phyloP scores from a whole-genome alignment of 2,888 invertebrate genomes.

The Mallateleia sp. region DNA sequence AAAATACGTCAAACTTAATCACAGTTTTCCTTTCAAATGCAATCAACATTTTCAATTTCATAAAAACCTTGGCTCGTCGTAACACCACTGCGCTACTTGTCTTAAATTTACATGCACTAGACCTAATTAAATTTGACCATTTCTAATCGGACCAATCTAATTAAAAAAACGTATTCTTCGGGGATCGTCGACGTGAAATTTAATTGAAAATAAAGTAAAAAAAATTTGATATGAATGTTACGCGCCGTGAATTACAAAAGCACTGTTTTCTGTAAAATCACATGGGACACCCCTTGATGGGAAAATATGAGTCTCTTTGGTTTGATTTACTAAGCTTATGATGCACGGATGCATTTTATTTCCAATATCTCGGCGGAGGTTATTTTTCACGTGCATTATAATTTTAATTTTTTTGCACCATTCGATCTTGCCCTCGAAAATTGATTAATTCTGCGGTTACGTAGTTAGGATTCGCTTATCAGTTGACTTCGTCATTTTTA shows the following conservation, averaged over 20 bases:
- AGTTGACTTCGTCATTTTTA: neutral
- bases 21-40: no score
- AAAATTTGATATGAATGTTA: conserved; percentile 52
- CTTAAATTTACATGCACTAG: conserved; percentile 20
- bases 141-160: neutral
- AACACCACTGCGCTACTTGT: neutral
- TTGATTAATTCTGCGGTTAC: conserved; percentile 24
- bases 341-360: conserved; percentile 30
- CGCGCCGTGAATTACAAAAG: conserved; percentile 56
- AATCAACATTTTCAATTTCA: no score
- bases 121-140: conserved; percentile 34
- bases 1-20: no score
- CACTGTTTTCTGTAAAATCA: conserved; percentile 52
- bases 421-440: conserved; percentile 5
- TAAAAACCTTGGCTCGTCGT: no score
- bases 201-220: conserved; percentile 51
- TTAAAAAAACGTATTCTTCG: conserved; percentile 41
- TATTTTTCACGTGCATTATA: conserved; percentile 3
- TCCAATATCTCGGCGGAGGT: conserved; percentile 30
- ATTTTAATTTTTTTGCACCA: neutral
- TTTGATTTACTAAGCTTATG: conserved; percentile 51
- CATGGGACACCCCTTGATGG: conserved; percentile 56
- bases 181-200: conserved; percentile 33
- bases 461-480: conserved; percentile 4
- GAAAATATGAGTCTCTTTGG: conserved; percentile 53